Base-by-base conservation (phyloP, 2,113 vertebrate genomes). In the Syngnathus typhle region DNA sequence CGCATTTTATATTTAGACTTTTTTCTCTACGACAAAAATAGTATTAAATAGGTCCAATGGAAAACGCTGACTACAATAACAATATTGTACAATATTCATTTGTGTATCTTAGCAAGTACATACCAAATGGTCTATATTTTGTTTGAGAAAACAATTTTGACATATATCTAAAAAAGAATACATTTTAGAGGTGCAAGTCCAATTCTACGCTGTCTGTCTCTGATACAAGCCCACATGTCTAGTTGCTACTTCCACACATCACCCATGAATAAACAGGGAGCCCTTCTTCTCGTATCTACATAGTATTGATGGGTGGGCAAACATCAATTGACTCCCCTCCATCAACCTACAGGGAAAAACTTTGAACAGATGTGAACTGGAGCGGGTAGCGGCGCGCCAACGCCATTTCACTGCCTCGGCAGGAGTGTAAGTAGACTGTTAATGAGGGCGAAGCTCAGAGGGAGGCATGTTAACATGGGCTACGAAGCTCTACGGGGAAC, bases 381-480 rank as follows among this genome's bases (percentile, higher is more conserved):
- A 68, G 63, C 66, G 68, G 73, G 75, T 77, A 71, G 58, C 64
- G 47, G 51, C 66, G 58, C 32, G 41, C 21, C 2, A 36, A 60
- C 18, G 69, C 52, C 63, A 60, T 70, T 47, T 64, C 9, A 6
- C 18, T 49, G 63, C 43, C 0, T 72, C 58, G 19, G 46, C 32
- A 55, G 62, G 65, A 78, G 71, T 19, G 64, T 41, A 19, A 55
- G 19, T 46, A 21, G 73, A 64, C 43, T 65, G 70, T 74, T 72
- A 72, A 80, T 68, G 63, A 79, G 68, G 73, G 60, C 72, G 66
- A 78, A 72, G 46, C 72, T 41, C 70, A 16, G 64, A 67, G 69
- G 69, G 69, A 72, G 7, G 56, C n/a, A 37, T 60, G 69, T 62
- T 44, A 64, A 64, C 56, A 71, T 67, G 69, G 79, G 77, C 72